Evolutionary conservation across 2,888 invertebrate species (phyloP).

Genomic region (Seira ritae): DNA sequence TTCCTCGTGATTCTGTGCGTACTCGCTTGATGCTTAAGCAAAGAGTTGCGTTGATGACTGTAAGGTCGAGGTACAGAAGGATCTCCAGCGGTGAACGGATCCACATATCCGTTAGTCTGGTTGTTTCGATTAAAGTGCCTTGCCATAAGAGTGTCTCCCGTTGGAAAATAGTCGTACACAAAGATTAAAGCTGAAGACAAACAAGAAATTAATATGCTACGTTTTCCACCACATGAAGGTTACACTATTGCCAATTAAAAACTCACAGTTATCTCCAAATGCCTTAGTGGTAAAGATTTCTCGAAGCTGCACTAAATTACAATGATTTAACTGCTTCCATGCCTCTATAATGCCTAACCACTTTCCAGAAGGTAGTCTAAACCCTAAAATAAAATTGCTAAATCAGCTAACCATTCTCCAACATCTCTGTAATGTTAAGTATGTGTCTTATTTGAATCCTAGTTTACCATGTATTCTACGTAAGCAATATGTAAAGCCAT

Average conservation of each 20-base stretch:
- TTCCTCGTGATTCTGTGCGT: constrained; percentile 33
- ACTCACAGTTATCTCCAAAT: constrained; percentile 96
- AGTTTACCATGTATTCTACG: constrained; percentile 88
- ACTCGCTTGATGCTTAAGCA: constrained; percentile 82
- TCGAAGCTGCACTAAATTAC: constrained; percentile 93
- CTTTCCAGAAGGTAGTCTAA: constrained; percentile 88
- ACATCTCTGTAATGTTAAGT: background rate
- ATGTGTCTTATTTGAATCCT: too few relatives aligned
- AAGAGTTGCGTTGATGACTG: constrained; percentile 88
- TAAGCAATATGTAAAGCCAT: constrained; percentile 89
- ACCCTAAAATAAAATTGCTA: constrained; percentile 78
- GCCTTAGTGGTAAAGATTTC: constrained; percentile 97
- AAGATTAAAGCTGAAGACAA: constrained; percentile 89
- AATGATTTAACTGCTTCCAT: constrained; percentile 97
- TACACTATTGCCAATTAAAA: background rate
- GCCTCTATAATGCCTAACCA: constrained; percentile 90
- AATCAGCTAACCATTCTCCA: background rate
- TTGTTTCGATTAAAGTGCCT: constrained; percentile 83
- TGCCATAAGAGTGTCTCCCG: constrained; percentile 89
- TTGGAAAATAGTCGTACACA: constrained; percentile 96
- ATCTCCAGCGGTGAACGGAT: constrained; percentile 87
- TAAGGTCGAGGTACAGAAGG: constrained; percentile 88
- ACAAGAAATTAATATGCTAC: constrained; percentile 1
- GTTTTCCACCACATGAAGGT: too few relatives aligned
- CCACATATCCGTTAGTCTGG: constrained; percentile 81